Evolutionary conservation across 1,140 invertebrate genomes (phyloP).

Genomic region (Pissodes strobi): DNA sequence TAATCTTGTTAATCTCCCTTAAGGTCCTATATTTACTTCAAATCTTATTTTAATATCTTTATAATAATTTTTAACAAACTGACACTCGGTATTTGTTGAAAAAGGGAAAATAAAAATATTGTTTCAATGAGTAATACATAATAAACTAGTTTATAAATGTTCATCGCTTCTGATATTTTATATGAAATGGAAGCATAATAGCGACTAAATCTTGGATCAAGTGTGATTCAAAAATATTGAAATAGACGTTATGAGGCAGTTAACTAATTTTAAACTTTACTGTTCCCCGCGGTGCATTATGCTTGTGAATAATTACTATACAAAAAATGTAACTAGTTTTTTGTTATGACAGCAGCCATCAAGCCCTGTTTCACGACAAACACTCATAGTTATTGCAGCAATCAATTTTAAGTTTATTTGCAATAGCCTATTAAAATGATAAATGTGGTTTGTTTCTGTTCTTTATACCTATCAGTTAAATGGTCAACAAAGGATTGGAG

Average conservation of each 20-base stretch:
- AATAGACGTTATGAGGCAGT: not conserved
- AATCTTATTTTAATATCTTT: too few species aligned
- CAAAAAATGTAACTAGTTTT: slow-evolving; percentile 34
- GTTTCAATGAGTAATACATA: too few species aligned
- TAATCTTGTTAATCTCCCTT: too few species aligned
- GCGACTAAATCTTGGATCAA: too few species aligned
- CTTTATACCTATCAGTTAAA: not conserved
- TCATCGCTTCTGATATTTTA: too few species aligned
- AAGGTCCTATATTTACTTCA: too few species aligned
- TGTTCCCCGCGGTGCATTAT: slow-evolving; percentile 17
- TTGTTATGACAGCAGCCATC: slow-evolving; percentile 42
- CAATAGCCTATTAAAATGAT: slow-evolving; percentile 47
- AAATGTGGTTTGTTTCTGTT: slow-evolving; percentile 31
- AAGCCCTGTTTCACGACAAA: slow-evolving; percentile 41
- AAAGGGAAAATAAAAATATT: too few species aligned
- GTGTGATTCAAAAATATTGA: too few species aligned
- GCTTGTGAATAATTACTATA: slow-evolving; percentile 34
- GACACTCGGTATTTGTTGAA: too few species aligned
- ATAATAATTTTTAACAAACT: too few species aligned
- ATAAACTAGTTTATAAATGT: too few species aligned
- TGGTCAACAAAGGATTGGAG: slow-evolving; percentile 13
- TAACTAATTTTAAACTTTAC: slow-evolving; percentile 8
- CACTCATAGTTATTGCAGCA: slow-evolving; percentile 42
- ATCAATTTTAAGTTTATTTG: slow-evolving; percentile 41
- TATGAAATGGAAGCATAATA: too few species aligned